A percentile compares a stretch with the other conserved stretches of the same genome.
phyloP scores from a whole-genome alignment of 2,113 vertebrate species.

The Myiopsitta monachus region DNA sequence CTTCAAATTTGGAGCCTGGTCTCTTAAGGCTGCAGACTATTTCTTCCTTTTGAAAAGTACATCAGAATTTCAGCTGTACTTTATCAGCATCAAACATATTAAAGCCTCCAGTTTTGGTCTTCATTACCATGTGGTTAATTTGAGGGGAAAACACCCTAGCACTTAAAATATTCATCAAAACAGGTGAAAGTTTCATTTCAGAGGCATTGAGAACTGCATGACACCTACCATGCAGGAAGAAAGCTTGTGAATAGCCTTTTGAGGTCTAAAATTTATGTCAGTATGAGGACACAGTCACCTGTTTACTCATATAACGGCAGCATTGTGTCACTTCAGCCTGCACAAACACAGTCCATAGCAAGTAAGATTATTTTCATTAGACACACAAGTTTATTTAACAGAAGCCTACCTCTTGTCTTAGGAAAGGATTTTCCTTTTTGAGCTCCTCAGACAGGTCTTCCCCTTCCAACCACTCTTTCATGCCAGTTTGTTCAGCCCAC shows the following conservation, averaged over 20 bases:
- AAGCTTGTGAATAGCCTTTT: not conserved
- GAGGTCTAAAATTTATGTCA: not conserved
- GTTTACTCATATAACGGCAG: not conserved
- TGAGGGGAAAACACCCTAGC: not conserved
- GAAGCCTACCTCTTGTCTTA: slow-evolving; percentile 89
- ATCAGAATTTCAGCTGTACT: not conserved
- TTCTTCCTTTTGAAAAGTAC: not conserved
- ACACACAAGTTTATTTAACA: not conserved
- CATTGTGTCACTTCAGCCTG: not conserved
- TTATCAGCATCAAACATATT: not conserved
- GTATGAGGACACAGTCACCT: not conserved
- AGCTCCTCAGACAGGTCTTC: slow-evolving; percentile 97
- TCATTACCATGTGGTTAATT: not conserved
- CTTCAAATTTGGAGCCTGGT: not conserved
- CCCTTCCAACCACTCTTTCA: slow-evolving; percentile 98
- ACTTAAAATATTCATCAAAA: not conserved
- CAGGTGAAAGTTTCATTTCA: not conserved
- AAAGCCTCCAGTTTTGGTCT: not conserved
- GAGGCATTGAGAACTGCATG: not conserved
- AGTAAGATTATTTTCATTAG: not conserved
- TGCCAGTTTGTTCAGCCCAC: slow-evolving; percentile 96
- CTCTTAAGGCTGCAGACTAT: not conserved
- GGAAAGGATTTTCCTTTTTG: slow-evolving; percentile 94
- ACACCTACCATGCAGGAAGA: not conserved
- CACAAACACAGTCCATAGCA: not conserved